These are phyloP conservation scores for Vanessa cardui DNA, from an alignment of 2,888 invertebrate genomes.

Conservation along the genomic window DNA sequence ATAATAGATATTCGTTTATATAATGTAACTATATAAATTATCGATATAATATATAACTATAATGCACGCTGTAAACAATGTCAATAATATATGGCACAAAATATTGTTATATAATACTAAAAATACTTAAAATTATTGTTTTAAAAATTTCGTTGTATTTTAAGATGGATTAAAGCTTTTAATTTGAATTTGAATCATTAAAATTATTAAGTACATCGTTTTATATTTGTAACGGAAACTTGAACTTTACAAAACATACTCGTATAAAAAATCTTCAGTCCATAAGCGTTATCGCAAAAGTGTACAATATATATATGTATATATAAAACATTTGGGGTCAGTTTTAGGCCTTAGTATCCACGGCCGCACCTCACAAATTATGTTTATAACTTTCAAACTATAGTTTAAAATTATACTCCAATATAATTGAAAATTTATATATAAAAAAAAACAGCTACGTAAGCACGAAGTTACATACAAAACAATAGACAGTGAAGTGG, in stretches of 20 bases:
- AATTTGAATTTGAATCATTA: neutral
- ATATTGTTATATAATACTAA: conserved; percentile 9
- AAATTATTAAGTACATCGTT: conserved; percentile 1
- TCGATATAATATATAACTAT: neutral
- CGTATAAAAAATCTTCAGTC: neutral
- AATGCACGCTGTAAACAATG: neutral
- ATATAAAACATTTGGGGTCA: too few species aligned
- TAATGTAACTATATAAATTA: neutral
- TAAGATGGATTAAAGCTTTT: conserved; percentile 11
- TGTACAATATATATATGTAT: too few species aligned
- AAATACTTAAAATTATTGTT: conserved; percentile 12
- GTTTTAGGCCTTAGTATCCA: too few species aligned
- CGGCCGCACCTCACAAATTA: too few species aligned
- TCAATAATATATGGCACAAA: conserved; percentile 22
- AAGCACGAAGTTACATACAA: too few species aligned
- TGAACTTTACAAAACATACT: neutral
- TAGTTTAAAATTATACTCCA: too few species aligned
- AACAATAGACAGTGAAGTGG: too few species aligned
- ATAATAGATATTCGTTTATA: neutral
- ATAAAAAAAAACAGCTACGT: too few species aligned
- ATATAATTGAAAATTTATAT: too few species aligned
- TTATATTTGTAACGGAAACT: neutral
- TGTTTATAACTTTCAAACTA: too few species aligned
- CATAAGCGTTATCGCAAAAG: too few species aligned
- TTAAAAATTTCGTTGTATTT: conserved; percentile 8